These are phyloP conservation scores for Macrosoma leucophasiata DNA, from an alignment of 2,888 invertebrate species.

Conservation along the genomic window DNA sequence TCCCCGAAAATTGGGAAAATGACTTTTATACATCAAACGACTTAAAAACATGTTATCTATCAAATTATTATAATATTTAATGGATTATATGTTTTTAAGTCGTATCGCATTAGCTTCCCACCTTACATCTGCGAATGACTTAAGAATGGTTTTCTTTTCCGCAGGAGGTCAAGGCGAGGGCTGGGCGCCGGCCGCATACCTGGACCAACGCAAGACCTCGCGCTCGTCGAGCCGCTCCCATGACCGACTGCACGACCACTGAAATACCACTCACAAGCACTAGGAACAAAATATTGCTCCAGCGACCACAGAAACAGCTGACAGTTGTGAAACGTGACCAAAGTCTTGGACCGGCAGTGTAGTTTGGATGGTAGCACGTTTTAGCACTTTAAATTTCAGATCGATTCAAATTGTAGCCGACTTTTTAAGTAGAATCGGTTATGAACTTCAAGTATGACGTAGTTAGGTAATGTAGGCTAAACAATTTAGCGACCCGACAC, in stretches of 20 bases:
- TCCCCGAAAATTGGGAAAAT: too few relatives aligned
- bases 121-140: background rate
- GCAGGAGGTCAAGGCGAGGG: constrained; percentile 84
- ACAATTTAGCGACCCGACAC: constrained; percentile 34
- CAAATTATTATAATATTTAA: too few relatives aligned
- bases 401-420: too few relatives aligned
- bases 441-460: constrained; percentile 4
- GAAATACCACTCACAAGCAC: constrained; percentile 27
- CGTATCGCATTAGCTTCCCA: background rate
- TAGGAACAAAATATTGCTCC: background rate
- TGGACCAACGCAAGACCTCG: constrained; percentile 88
- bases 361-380: too few relatives aligned
- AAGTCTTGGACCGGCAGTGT: too few relatives aligned
- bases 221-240: constrained; percentile 82
- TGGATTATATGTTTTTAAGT: too few relatives aligned
- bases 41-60: too few relatives aligned
- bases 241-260: constrained; percentile 73
- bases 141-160: background rate
- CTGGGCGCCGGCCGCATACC: constrained; percentile 96
- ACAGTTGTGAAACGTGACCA: too few relatives aligned
- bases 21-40: too few relatives aligned
- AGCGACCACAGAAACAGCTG: too few relatives aligned
- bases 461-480: too few relatives aligned
- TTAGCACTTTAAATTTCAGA: too few relatives aligned
- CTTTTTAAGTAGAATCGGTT: constrained; percentile 1